Evolutionary conservation across 1,140 invertebrate species (phyloP).

Genomic region (Choristoneura fumiferana): DNA sequence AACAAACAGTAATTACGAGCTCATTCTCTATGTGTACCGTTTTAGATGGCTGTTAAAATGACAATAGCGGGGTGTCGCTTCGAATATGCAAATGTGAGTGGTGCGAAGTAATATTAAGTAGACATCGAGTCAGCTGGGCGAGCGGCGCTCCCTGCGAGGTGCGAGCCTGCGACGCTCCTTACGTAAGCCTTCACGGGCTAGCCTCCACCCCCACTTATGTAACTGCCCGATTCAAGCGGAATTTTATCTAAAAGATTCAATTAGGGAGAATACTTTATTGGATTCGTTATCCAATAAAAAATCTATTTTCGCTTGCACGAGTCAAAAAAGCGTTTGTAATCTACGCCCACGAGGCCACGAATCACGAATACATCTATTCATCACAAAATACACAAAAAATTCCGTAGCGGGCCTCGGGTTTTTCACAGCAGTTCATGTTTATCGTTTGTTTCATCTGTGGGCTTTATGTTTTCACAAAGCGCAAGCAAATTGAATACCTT

Average conservation of each 20-base stretch:
- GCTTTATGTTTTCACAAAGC: constrained; percentile 13
- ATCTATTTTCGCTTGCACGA: constrained; percentile 7
- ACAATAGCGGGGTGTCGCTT: background rate
- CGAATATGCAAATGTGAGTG: constrained; percentile 22
- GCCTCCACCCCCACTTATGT: constrained; percentile 65
- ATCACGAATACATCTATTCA: background rate
- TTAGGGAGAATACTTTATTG: constrained; percentile 38
- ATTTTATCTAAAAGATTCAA: constrained; percentile 49
- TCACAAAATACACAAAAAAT: background rate
- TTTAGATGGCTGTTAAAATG: constrained; percentile 20
- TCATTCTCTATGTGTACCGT: constrained; percentile 1
- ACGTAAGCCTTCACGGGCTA: constrained; percentile 61
- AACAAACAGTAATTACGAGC: constrained; percentile 22
- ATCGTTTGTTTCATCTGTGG: background rate
- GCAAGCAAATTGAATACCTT: constrained; percentile 6
- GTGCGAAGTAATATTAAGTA: constrained; percentile 31
- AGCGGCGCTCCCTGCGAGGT: constrained; percentile 21
- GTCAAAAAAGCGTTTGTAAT: background rate
- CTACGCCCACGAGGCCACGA: background rate
- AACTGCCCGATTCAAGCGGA: constrained; percentile 53
- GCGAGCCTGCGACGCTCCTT: constrained; percentile 53
- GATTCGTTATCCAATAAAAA: constrained; percentile 21
- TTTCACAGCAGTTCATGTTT: background rate
- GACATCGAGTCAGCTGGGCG: constrained; percentile 21
- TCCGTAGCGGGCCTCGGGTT: background rate